A percentile compares a stretch with the other conserved stretches of the same genome.
phyloP scores from a whole-genome alignment of 2,113 vertebrate genomes.

The Gadus chalcogrammus region DNA sequence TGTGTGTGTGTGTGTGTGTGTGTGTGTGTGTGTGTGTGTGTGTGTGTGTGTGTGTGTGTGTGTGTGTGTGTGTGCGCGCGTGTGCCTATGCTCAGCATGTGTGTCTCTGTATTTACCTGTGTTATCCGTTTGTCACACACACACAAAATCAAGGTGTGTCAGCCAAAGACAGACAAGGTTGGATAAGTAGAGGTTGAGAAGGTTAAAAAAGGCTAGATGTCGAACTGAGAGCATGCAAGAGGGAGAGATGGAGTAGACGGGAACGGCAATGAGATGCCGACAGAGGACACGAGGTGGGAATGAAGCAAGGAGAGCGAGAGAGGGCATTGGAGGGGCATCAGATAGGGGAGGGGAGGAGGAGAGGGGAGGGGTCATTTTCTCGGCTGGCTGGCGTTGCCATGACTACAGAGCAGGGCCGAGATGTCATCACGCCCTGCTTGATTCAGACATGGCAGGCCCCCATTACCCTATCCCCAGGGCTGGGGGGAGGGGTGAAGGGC shows the following conservation, averaged over 20 bases:
- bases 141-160: neutral
- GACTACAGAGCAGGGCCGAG: slow-evolving; percentile 68
- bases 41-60: neutral
- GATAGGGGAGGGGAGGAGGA: slow-evolving; percentile 48
- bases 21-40: slow-evolving; percentile 57
- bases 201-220: too few species aligned
- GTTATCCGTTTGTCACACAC: neutral
- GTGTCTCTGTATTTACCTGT: too few species aligned
- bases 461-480: slow-evolving; percentile 45
- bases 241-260: neutral
- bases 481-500: slow-evolving; percentile 40
- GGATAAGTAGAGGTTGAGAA: too few species aligned
- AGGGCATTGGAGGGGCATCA: slow-evolving; percentile 42
- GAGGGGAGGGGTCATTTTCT: slow-evolving; percentile 61
- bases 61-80: neutral
- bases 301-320: slow-evolving; percentile 14
- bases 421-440: slow-evolving; percentile 74
- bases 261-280: slow-evolving; percentile 5
- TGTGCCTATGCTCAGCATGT: slow-evolving; percentile 10
- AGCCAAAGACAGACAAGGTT: too few species aligned
- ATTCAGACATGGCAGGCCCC: slow-evolving; percentile 62
- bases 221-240: neutral
- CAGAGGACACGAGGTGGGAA: slow-evolving; percentile 19
- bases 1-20: neutral
- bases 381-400: slow-evolving; percentile 73